Evolutionary conservation across 2,888 invertebrate genomes (phyloP), one percentile per base, ranked within the genome.

Genomic region (Sycophila texana): DNA sequence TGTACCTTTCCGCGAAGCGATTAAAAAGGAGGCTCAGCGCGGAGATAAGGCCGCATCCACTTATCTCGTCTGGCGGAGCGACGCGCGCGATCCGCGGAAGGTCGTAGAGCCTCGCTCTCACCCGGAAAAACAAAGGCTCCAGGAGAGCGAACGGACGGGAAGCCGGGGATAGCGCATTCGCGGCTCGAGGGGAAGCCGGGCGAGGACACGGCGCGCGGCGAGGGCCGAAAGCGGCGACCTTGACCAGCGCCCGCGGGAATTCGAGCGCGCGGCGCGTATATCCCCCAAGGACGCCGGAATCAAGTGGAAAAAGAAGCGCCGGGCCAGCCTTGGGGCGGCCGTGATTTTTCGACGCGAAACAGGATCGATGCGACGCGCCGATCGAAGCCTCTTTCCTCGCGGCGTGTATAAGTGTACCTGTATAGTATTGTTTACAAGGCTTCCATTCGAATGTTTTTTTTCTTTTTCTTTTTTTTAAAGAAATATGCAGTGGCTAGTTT

Each of bases 281-380:
- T 49, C 60, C 4, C 55, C 18, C 76, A 76, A 76, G 75, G 75
- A 63, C 75, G 55, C 30, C 30, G 51, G 58, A 74, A 60, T 60
- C 10, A 18, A 30, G 60, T 61, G 16, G 39, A 55, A 61, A 61
- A 75, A 55, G 47, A 68, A 61, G 68, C 68, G 47, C 39, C 22
- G 61, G 39, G 53, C 61, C 61, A 61, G 58, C 75, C 75, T 68
- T 75, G 68, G 18, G 60, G 22, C 18, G 39, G 51, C 58, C 51
- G 60, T 13, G 26, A 47, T 49, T 71, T 71, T 60, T 71, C 13
- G n/a, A 12, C 16, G 51, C 0, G 20, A 70, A 47, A 68, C 10
- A 39, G 39, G 39, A 39, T 39, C 39, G 53, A 53, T 14, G 53
- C 53, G 53, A 51, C 4, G 51, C 14, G 4, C 1, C 5, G 14